phyloP scores from a whole-genome alignment of 2,888 invertebrate genomes.

The Gastracanthus pulcherrimus region DNA sequence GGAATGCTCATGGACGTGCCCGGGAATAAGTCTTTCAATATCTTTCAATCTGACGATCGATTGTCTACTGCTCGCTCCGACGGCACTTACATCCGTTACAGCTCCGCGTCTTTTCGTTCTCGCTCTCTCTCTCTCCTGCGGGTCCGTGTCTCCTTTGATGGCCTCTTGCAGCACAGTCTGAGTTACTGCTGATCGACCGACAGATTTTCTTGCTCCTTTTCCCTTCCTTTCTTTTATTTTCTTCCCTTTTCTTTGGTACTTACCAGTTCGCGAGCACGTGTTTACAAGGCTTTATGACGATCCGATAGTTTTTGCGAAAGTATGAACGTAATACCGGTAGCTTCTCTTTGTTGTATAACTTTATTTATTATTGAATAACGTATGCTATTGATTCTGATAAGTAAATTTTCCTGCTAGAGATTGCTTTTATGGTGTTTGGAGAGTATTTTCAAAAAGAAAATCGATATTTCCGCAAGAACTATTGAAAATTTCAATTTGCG shows the following conservation, averaged over 20 bases:
- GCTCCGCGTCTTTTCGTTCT: neutral
- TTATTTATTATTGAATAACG: too few species aligned
- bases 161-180: slow-evolving; percentile 13
- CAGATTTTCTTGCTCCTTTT: neutral
- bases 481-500: too few species aligned
- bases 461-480: too few species aligned
- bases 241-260: neutral
- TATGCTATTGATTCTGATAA: too few species aligned
- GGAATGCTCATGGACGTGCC: slow-evolving; percentile 19
- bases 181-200: slow-evolving; percentile 34
- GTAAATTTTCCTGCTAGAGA: too few species aligned
- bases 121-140: neutral
- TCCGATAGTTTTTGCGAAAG: slow-evolving; percentile 75
- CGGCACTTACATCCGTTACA: slow-evolving; percentile 35
- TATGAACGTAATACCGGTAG: too few species aligned
- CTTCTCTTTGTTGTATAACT: too few species aligned
- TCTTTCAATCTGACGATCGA: slow-evolving; percentile 52
- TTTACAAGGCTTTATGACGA: slow-evolving; percentile 21
- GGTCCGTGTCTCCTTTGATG: neutral
- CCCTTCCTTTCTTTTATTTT: too few species aligned
- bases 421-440: too few species aligned
- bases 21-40: slow-evolving; percentile 50
- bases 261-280: neutral
- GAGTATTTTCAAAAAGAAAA: too few species aligned
- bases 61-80: slow-evolving; percentile 33